These are phyloP conservation scores for Lerista edwardsae DNA, from an alignment of 2,797 vertebrate species.

Conservation along the genomic window DNA sequence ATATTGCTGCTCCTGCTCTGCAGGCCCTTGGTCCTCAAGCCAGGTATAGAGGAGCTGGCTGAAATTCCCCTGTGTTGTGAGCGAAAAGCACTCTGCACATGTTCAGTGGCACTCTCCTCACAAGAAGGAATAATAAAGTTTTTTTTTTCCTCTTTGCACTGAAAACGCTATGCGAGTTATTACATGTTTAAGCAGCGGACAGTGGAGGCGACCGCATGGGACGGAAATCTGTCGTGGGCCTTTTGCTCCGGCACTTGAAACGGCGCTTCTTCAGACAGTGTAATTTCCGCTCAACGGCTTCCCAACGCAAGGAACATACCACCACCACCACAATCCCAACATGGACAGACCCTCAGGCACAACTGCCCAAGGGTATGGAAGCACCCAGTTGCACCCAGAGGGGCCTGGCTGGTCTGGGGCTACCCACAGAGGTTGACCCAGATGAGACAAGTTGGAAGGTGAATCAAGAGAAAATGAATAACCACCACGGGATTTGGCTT, in stretches of 20 bases:
- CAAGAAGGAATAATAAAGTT: background rate
- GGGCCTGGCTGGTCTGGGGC: background rate
- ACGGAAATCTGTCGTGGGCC: background rate
- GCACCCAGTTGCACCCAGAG: too few species aligned
- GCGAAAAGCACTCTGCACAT: background rate
- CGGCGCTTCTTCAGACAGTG: background rate
- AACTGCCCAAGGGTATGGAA: background rate
- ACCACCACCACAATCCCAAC: too few species aligned
- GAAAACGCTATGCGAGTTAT: too few species aligned
- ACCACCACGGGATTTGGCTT: background rate
- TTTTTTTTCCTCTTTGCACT: background rate
- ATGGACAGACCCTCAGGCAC: accelerated
- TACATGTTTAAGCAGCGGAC: too few species aligned
- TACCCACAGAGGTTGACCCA: background rate
- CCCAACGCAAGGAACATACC: background rate
- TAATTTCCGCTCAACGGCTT: background rate
- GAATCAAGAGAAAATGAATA: background rate
- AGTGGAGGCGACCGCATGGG: too few species aligned
- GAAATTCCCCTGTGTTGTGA: background rate
- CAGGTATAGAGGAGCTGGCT: background rate
- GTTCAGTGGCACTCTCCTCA: background rate
- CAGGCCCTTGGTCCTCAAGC: background rate
- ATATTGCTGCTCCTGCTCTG: too few species aligned
- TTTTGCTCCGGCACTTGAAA: background rate
- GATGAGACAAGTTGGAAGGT: background rate